Percentiles rank a stretch among this genome's conserved stretches.
Evolutionary conservation across 2,888 invertebrate genomes (phyloP).

Genomic region (Philhelius pedissequus): DNA sequence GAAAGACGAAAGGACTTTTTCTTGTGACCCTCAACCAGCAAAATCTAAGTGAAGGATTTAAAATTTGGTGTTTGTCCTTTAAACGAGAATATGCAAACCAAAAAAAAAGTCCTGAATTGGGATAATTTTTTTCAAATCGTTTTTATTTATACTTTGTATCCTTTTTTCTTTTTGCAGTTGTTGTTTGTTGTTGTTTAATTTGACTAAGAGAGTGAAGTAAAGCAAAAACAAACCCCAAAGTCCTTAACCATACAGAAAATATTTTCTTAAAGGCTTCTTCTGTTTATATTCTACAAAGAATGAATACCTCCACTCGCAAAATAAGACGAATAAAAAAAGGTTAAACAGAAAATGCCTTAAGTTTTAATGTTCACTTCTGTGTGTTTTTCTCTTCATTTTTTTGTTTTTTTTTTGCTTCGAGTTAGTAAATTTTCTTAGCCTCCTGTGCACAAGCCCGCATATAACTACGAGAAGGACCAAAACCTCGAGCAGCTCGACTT

Average conservation of each 20-base stretch:
- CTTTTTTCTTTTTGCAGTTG: not conserved
- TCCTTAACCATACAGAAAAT: conserved; percentile 20
- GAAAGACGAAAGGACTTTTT: conserved; percentile 36
- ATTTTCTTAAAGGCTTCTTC: conserved; percentile 21
- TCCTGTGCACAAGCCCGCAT: not conserved
- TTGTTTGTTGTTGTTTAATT: not conserved
- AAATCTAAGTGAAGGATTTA: conserved; percentile 37
- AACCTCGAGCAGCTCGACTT: not conserved
- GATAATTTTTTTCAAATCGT: conserved; percentile 57
- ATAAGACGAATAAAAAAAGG: conserved; percentile 8
- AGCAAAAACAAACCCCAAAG: conserved; percentile 18
- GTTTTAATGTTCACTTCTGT: conserved; percentile 48
- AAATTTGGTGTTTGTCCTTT: conserved; percentile 1
- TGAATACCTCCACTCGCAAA: not conserved
- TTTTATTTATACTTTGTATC: conserved; percentile 42
- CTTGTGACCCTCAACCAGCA: conserved; percentile 23
- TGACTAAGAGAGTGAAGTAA: not conserved
- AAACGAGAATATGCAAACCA: not conserved
- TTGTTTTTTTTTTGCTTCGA: conserved; percentile 28
- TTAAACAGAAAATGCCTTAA: conserved; percentile 37
- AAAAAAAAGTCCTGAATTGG: not conserved
- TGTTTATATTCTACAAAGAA: not conserved
- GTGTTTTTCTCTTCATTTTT: conserved; percentile 36
- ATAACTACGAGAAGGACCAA: too few relatives aligned
- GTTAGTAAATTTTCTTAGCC: conserved; percentile 50